A percentile compares a stretch with the other conserved stretches of the same genome.
Evolutionary conservation across 2,888 invertebrate species (phyloP).

Genomic region (Euzophera pinguis): DNA sequence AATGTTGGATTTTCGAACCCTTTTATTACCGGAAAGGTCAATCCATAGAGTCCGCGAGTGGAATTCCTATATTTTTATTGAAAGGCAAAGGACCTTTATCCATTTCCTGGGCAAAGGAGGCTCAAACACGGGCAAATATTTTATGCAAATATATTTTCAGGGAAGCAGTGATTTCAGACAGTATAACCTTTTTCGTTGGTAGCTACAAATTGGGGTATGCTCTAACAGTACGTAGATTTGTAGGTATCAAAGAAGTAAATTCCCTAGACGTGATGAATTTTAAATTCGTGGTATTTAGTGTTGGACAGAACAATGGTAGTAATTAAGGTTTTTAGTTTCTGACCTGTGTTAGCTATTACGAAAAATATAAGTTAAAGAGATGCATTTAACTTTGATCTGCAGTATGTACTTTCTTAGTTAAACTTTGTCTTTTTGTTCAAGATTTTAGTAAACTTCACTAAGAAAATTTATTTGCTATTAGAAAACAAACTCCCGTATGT

Average conservation of each 20-base stretch:
- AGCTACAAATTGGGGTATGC: not conserved
- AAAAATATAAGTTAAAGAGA: too few species aligned
- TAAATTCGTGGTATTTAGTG: not conserved
- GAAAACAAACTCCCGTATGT: not conserved
- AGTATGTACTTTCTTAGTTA: too few species aligned
- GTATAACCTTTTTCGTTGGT: not conserved
- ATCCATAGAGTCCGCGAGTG: slow-evolving; percentile 18
- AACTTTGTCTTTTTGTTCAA: too few species aligned
- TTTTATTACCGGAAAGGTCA: slow-evolving; percentile 32
- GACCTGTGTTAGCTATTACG: too few species aligned
- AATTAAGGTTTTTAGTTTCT: too few species aligned
- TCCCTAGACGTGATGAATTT: not conserved
- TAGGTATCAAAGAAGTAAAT: too few species aligned
- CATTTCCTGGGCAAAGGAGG: slow-evolving; percentile 21
- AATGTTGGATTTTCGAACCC: slow-evolving; percentile 17
- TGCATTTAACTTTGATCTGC: too few species aligned
- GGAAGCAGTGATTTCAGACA: slow-evolving; percentile 10
- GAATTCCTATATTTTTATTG: slow-evolving; percentile 25
- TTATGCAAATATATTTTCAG: slow-evolving; percentile 31
- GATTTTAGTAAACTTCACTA: not conserved
- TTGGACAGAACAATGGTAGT: too few species aligned
- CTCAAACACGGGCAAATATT: slow-evolving; percentile 23
- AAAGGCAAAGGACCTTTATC: slow-evolving; percentile 24
- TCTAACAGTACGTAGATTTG: not conserved
- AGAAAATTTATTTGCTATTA: not conserved